These are phyloP conservation scores for Eriocheir sinensis DNA, from an alignment of 1,140 invertebrate genomes.

Conservation along the genomic window DNA sequence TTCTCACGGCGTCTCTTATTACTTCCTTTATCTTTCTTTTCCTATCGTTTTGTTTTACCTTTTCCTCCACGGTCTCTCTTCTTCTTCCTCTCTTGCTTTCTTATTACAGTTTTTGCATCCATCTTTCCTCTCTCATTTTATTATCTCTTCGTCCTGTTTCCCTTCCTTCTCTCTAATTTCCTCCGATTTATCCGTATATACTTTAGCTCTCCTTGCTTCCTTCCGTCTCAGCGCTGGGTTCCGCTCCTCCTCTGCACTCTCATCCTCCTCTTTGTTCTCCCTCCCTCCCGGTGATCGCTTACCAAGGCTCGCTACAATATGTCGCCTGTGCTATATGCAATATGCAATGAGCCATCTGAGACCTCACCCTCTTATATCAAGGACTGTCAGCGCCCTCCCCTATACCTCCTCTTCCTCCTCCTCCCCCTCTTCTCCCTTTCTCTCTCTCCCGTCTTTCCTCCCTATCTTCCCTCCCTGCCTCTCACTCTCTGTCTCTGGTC, in stretches of 20 bases:
- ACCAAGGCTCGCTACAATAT: constrained; percentile 65
- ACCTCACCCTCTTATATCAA: constrained; percentile 72
- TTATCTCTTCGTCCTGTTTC: not conserved
- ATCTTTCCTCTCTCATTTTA: not conserved
- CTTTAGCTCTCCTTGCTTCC: not conserved
- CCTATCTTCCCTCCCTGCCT: not conserved
- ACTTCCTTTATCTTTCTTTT: not conserved
- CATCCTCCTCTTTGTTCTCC: not conserved
- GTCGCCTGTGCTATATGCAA: constrained; percentile 72
- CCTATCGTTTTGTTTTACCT: not conserved
- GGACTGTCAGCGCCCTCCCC: constrained; percentile 61
- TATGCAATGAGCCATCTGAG: constrained; percentile 76
- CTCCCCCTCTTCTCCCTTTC: not conserved
- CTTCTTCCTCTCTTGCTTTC: not conserved
- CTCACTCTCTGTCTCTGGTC: not conserved
- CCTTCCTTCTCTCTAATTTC: not conserved
- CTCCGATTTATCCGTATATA: not conserved
- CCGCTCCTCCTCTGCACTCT: not conserved
- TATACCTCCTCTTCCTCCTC: not conserved
- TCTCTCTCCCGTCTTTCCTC: not conserved
- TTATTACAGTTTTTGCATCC: not conserved
- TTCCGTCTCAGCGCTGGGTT: not conserved
- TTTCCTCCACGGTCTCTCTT: not conserved
- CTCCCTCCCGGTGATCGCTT: constrained; percentile 66
- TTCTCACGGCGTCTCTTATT: too few species aligned